Evolutionary conservation across 2,797 vertebrate genomes (phyloP).

Genomic region (Periophthalmus magnuspinnatus): DNA sequence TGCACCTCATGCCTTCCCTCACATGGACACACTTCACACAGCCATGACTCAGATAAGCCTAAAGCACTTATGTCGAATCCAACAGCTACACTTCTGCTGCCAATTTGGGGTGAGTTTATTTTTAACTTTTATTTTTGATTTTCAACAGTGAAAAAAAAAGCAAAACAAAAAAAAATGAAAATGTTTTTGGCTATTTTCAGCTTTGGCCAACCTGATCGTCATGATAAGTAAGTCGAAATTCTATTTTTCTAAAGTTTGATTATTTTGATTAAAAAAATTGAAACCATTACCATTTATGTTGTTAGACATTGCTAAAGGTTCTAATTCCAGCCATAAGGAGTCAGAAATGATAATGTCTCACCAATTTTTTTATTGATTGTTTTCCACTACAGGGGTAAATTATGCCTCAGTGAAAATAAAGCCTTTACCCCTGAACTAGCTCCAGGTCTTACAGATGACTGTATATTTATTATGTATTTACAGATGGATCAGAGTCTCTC

Average conservation of each 20-base stretch:
- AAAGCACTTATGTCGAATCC: constrained; percentile 54
- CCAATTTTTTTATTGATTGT: not conserved
- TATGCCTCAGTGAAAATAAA: not conserved
- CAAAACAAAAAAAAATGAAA: too few species aligned
- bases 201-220: constrained; percentile 46
- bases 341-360: not conserved
- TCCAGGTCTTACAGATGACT: not conserved
- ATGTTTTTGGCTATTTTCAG: constrained; percentile 47
- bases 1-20: constrained; percentile 29
- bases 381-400: not conserved
- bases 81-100: constrained; percentile 36
- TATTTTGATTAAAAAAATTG: not conserved
- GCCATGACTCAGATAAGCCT: constrained; percentile 27
- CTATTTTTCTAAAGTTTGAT: not conserved
- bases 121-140: constrained; percentile 5
- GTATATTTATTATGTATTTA: not conserved
- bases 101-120: constrained; percentile 69
- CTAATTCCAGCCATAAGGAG: too few species aligned
- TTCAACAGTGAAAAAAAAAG: too few species aligned
- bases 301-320: too few species aligned
- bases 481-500: constrained; percentile 48
- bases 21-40: not conserved
- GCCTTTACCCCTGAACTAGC: not conserved
- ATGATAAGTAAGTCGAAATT: constrained; percentile 53
- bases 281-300: too few species aligned